Evolutionary conservation across 1,140 invertebrate species (phyloP).

Genomic region (Drosophila nannoptera): DNA sequence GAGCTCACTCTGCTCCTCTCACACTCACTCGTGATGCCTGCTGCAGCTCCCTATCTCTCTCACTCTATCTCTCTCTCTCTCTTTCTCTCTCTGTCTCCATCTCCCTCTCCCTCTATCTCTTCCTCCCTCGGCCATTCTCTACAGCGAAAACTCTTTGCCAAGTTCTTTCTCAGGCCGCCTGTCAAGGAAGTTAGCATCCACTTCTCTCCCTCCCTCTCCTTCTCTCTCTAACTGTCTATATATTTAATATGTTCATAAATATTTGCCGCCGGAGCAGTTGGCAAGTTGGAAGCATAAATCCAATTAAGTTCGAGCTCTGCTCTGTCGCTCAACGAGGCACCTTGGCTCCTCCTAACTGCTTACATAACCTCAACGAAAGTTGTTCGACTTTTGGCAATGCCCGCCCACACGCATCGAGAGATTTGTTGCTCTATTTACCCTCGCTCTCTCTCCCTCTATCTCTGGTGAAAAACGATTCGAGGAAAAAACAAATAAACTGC

Average conservation of each 20-base stretch:
- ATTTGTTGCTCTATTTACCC: conserved; percentile 2
- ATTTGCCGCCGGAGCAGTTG: background rate
- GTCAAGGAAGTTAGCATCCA: too few relatives aligned
- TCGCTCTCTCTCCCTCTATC: background rate
- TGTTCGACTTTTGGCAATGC: background rate
- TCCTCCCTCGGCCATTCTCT: too few relatives aligned
- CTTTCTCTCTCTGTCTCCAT: too few relatives aligned
- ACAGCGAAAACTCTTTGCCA: too few relatives aligned
- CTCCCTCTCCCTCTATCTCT: too few relatives aligned
- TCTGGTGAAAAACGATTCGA: conserved; percentile 2
- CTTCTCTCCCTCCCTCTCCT: too few relatives aligned
- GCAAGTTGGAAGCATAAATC: background rate
- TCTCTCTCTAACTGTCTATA: too few relatives aligned
- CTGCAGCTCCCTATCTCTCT: too few relatives aligned
- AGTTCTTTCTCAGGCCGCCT: too few relatives aligned
- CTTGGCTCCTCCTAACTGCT: background rate
- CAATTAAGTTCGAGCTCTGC: background rate
- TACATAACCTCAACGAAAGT: background rate
- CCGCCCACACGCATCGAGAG: background rate
- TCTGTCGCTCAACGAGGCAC: background rate
- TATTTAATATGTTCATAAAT: background rate
- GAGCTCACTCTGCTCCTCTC: too few relatives aligned
- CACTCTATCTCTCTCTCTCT: too few relatives aligned
- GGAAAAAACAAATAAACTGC: conserved; percentile 44
- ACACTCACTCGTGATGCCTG: too few relatives aligned